Evolutionary conservation across 2,888 invertebrate species (phyloP), one percentile per base, ranked within the genome.

Genomic region (Pseudolycoriella hygida): DNA sequence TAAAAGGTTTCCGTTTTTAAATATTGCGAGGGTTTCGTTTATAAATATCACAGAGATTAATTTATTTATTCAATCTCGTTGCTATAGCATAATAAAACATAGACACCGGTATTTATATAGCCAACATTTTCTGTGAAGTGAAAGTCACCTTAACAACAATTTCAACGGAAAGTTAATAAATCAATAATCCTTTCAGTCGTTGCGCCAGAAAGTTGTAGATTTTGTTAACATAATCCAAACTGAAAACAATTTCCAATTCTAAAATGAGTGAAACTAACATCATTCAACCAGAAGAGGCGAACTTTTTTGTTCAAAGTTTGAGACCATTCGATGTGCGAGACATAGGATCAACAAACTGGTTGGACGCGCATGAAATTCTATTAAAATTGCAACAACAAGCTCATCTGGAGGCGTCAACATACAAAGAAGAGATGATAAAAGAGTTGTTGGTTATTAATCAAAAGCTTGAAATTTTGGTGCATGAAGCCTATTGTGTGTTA

Each of bases 351-450:
- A 12, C 2, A 31, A 12, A 30, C 11, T 88, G 87, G 87, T 66
- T 85, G 41, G 81, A 84, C 53, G 77, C 76, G 66, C 90, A 92
- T 58, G 79, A 86, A 57, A 72, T 80, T 54, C 60, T 90, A 8
- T 82, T 89, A 56, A 84, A 88, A 60, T 60, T 93, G 11, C 86
- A 86, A 56, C 88, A 92, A 62, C 87, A 92, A 67, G 88, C 88
- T 2, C 74, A 85, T 39, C 60, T 87, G 38, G 89, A 89, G 69
- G 86, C 86, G 1, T 72, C 76, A 11, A 73, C 73, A 19, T 68
- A 81, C 56, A 76, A 77, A 52, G 88, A 90, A 61, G 92, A 93
- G 64, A 72, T 76, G 44, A 80, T 89, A 0, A 89, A 88, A 64
- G 89, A 90, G 66, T 74, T 77, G 43, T 67, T 92, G 8, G 76